A percentile compares a stretch with the other conserved stretches of the same genome.
These are phyloP conservation scores for Hypotaenidia okinawae DNA, from an alignment of 2,797 vertebrate genomes.

Conservation along the genomic window DNA sequence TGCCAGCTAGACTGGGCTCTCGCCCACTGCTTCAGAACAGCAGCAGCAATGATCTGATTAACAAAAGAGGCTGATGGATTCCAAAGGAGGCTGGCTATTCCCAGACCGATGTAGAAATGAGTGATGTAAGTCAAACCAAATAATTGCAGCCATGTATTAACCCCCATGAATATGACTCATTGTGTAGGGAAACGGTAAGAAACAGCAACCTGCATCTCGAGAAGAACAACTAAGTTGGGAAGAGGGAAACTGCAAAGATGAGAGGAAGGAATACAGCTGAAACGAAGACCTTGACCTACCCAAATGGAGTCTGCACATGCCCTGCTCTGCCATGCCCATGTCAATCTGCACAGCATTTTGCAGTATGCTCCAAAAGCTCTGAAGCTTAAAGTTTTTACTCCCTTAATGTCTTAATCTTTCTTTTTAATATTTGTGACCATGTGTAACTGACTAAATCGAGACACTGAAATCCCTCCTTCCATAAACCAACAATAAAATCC, in stretches of 20 bases:
- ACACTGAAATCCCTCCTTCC: conserved; percentile 2
- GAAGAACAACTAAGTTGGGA: background rate
- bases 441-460: background rate
- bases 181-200: background rate
- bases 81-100: background rate
- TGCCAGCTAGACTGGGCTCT: background rate
- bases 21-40: background rate
- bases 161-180: background rate
- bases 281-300: background rate
- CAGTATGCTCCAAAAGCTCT: background rate
- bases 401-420: conserved; percentile 11
- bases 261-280: background rate
- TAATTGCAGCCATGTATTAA: background rate
- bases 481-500: background rate
- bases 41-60: conserved; percentile 2
- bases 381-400: background rate
- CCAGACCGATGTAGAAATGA: conserved; percentile 35
- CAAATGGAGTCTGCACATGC: background rate
- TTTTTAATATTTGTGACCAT: conserved; percentile 14
- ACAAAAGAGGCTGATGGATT: background rate
- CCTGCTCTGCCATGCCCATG: background rate
- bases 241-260: background rate
- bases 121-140: conserved; percentile 23
- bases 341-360: background rate
- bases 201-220: background rate